phyloP scores from a whole-genome alignment of 2,113 vertebrate genomes.

The Promerops cafer region DNA sequence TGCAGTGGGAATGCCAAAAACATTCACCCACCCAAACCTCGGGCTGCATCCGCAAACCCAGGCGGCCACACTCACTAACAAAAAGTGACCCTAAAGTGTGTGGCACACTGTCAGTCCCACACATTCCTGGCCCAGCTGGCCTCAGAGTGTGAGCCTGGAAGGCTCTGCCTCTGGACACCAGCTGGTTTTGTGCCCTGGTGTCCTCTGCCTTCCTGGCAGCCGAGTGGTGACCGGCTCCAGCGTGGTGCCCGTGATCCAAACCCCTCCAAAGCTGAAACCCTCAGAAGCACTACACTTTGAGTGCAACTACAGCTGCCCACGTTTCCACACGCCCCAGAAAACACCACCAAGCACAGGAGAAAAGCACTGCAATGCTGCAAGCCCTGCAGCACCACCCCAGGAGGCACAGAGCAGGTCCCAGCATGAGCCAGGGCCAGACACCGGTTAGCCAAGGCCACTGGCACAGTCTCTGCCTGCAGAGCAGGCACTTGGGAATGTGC shows the following conservation, averaged over 20 bases:
- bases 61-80: rapidly evolving
- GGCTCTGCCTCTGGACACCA: background rate
- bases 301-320: background rate
- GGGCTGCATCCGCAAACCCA: background rate
- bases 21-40: background rate
- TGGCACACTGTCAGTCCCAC: background rate
- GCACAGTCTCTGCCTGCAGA: background rate
- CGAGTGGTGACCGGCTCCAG: background rate
- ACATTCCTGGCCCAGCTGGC: background rate
- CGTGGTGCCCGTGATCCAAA: background rate
- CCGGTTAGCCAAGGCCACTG: background rate
- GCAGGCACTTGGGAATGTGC: background rate
- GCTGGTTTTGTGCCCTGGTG: background rate
- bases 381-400: background rate
- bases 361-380: background rate
- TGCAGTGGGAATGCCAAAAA: background rate
- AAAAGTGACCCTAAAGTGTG: background rate
- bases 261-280: background rate
- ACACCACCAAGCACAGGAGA: background rate
- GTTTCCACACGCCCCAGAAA: background rate
- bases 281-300: background rate
- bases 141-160: background rate
- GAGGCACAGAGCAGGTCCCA: background rate
- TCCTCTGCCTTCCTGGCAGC: background rate
- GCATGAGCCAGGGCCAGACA: background rate